Evolutionary conservation across 2,797 vertebrate genomes (phyloP).

Genomic region (Phrynocephalus vlangalii): DNA sequence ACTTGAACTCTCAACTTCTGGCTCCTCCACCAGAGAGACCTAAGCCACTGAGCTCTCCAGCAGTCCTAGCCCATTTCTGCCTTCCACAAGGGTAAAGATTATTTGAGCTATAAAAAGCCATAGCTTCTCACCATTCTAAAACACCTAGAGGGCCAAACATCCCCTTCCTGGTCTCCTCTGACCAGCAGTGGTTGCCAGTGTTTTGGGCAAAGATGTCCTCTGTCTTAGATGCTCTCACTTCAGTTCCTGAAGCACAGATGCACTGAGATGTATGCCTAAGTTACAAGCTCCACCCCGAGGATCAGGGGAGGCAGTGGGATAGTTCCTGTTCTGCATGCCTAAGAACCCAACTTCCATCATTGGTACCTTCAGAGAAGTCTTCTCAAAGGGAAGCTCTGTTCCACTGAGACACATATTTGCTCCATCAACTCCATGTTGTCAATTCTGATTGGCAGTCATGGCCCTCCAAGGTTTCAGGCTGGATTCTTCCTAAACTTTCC

Average conservation of each 20-base stretch:
- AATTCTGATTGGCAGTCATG: too few relatives aligned
- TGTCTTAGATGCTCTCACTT: neutral
- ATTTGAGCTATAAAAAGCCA: neutral
- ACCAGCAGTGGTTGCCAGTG: neutral
- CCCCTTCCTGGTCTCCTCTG: neutral
- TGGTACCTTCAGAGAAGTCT: neutral
- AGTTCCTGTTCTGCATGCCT: neutral
- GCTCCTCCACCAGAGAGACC: too few relatives aligned
- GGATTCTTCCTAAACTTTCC: too few relatives aligned
- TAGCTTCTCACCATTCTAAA: neutral
- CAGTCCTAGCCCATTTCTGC: too few relatives aligned
- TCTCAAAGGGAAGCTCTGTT: neutral
- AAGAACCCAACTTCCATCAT: neutral
- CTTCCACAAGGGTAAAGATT: too few relatives aligned
- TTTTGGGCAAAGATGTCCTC: neutral
- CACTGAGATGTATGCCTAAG: neutral
- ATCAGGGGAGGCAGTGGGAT: neutral
- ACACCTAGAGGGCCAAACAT: neutral
- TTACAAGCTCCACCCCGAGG: too few relatives aligned
- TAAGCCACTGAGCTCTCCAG: too few relatives aligned
- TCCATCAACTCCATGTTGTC: too few relatives aligned
- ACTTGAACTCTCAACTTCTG: too few relatives aligned
- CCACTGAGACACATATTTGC: too few relatives aligned
- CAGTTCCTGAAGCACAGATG: neutral
- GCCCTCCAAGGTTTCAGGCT: too few relatives aligned